Percentiles rank a stretch among this genome's conserved stretches.
phyloP scores from a whole-genome alignment of 2,113 vertebrate species.

The Microtus ochrogaster region DNA sequence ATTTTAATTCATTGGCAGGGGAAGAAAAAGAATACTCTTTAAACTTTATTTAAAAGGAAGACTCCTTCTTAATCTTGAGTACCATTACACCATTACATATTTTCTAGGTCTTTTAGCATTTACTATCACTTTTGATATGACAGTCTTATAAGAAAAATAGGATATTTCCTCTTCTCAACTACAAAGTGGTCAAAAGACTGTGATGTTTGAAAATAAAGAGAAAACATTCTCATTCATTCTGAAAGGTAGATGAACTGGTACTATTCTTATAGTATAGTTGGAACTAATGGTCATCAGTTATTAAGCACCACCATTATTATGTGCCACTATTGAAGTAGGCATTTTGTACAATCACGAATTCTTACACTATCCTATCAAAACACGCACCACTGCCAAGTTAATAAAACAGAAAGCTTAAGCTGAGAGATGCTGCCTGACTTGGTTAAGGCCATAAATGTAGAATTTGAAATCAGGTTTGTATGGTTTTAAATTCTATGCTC shows the following conservation, averaged over 20 bases:
- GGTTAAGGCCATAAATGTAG: slow-evolving; percentile 26
- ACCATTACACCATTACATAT: slow-evolving; percentile 19
- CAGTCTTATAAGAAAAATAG: slow-evolving; percentile 31
- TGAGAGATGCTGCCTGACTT: slow-evolving; percentile 12
- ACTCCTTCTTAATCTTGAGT: neutral
- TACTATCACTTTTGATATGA: slow-evolving; percentile 40
- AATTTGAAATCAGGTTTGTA: slow-evolving; percentile 33
- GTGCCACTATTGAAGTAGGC: neutral
- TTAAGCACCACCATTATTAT: neutral
- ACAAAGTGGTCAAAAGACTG: slow-evolving; percentile 30
- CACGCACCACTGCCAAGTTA: neutral
- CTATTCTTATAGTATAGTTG: neutral
- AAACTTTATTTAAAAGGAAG: slow-evolving; percentile 34
- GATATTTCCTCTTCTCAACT: slow-evolving; percentile 44
- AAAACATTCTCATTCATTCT: slow-evolving; percentile 37
- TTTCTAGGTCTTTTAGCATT: slow-evolving; percentile 51
- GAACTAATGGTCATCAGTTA: slow-evolving; percentile 20
- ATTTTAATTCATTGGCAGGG: slow-evolving; percentile 51
- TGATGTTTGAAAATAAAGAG: slow-evolving; percentile 21
- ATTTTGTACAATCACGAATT: slow-evolving; percentile 37
- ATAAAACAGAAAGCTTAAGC: slow-evolving; percentile 26
- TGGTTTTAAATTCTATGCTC: slow-evolving; percentile 50
- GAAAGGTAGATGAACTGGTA: slow-evolving; percentile 22
- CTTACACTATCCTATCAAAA: slow-evolving; percentile 12
- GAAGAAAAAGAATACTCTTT: slow-evolving; percentile 18